phyloP scores from a whole-genome alignment of 1,140 invertebrate genomes.

The Ganaspis sp. region DNA sequence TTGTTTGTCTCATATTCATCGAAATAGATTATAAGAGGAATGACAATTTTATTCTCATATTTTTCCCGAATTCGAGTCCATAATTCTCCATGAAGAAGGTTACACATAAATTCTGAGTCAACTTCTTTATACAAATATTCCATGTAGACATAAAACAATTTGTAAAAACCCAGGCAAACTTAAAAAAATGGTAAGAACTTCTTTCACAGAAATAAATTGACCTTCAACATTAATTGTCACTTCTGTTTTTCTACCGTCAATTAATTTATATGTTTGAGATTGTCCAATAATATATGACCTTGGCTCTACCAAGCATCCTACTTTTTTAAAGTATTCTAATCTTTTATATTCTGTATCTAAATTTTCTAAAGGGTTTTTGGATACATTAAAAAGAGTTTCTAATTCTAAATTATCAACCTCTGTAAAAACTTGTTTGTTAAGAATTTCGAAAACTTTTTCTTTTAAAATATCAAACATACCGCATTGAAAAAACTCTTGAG shows the following conservation, averaged over 20 bases:
- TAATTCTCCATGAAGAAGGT: constrained; percentile 35
- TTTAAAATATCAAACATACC: constrained; percentile 13
- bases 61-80: constrained; percentile 30
- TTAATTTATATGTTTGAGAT: constrained; percentile 26
- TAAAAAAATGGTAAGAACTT: constrained; percentile 30
- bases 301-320: constrained; percentile 11
- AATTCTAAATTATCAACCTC: not conserved
- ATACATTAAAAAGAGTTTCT: not conserved
- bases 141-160: constrained; percentile 5
- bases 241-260: constrained; percentile 35
- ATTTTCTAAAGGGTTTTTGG: not conserved
- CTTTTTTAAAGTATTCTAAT: not conserved
- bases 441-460: not conserved
- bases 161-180: constrained; percentile 37
- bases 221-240: constrained; percentile 8
- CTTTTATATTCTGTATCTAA: not conserved
- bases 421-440: not conserved
- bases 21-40: constrained; percentile 37
- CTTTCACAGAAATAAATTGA: constrained; percentile 30
- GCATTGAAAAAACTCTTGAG: not conserved
- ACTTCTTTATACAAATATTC: not conserved
- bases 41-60: constrained; percentile 31
- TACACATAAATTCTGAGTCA: constrained; percentile 16
- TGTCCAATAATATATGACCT: not conserved
- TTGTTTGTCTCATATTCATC: constrained; percentile 41